Conservation (phyloP, 35 echinoderm and acorn worm species). For the Stichopus chloronotus region DNA sequence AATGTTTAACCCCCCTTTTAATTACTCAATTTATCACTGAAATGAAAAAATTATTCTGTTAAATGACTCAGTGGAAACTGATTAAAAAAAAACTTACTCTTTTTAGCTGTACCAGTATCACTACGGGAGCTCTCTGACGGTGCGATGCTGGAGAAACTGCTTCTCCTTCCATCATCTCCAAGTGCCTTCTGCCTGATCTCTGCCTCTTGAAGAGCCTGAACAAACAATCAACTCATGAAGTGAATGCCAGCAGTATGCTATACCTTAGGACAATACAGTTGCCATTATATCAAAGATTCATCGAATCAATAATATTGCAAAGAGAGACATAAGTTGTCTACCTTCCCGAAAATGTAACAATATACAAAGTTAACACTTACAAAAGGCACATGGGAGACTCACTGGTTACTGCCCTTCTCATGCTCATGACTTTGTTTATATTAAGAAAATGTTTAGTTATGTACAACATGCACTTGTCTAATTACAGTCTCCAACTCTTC, state of each 20-base stretch:
- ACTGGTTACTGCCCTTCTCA: no score
- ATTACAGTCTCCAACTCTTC: no score
- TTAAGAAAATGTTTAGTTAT: no score
- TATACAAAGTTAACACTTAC: no score
- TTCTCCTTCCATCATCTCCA: constrained; percentile 68
- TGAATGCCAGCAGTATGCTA: not conserved
- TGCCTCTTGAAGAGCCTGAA: constrained; percentile 80
- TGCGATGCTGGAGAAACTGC: constrained; percentile 89
- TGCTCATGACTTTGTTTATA: no score
- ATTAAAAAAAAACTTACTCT: constrained; percentile 4
- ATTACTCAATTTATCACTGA: no score
- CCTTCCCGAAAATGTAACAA: no score
- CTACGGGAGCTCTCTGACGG: constrained; percentile 94
- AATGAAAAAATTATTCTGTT: not conserved
- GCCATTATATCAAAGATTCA: not conserved
- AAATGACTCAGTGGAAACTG: not conserved
- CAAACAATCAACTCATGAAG: not conserved
- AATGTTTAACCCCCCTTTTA: no score
- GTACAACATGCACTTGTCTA: no score
- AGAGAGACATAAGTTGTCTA: no score
- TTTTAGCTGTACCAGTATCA: constrained; percentile 60
- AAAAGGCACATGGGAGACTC: no score
- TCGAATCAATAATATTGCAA: not conserved
- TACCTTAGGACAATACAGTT: not conserved
- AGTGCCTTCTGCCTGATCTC: constrained; percentile 71